These are phyloP conservation scores for Noturus placidus DNA, from an alignment of 2,113 vertebrate species.

Conservation along the genomic window DNA sequence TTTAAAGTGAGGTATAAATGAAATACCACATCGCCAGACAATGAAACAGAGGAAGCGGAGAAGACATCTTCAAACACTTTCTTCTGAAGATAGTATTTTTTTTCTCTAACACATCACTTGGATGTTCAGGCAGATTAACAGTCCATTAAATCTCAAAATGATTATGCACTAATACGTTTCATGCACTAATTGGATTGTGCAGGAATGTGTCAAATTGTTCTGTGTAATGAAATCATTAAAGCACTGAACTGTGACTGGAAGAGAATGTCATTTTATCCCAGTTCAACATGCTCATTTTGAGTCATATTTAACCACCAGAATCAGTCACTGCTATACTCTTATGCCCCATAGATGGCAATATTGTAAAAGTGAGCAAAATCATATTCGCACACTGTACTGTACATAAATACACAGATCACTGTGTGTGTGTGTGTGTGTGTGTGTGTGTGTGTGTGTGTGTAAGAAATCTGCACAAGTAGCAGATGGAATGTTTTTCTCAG, in stretches of 20 bases:
- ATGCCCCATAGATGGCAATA: conserved; percentile 52
- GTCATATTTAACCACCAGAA: not conserved
- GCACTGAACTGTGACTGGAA: conserved; percentile 18
- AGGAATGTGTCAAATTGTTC: not conserved
- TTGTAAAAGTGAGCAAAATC: conserved; percentile 44
- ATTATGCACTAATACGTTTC: not conserved
- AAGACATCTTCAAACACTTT: not conserved
- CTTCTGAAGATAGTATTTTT: not conserved
- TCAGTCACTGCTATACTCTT: not conserved
- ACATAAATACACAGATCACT: not conserved
- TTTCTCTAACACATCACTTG: conserved; percentile 11
- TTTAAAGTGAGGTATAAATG: not conserved
- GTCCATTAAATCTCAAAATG: not conserved
- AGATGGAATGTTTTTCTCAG: not conserved
- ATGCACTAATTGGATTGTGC: conserved; percentile 1
- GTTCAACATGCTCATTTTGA: not conserved
- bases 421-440: not conserved
- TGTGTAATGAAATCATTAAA: conserved; percentile 26
- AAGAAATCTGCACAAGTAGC: not conserved
- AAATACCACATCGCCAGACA: not conserved
- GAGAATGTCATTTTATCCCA: not conserved
- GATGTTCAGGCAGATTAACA: conserved; percentile 6
- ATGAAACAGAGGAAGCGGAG: not conserved
- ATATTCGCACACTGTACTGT: not conserved
- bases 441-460: not conserved